phyloP scores from a whole-genome alignment of 30 jellyfish, hydroid and myxozoan species.

The Turritopsis dohrnii region DNA sequence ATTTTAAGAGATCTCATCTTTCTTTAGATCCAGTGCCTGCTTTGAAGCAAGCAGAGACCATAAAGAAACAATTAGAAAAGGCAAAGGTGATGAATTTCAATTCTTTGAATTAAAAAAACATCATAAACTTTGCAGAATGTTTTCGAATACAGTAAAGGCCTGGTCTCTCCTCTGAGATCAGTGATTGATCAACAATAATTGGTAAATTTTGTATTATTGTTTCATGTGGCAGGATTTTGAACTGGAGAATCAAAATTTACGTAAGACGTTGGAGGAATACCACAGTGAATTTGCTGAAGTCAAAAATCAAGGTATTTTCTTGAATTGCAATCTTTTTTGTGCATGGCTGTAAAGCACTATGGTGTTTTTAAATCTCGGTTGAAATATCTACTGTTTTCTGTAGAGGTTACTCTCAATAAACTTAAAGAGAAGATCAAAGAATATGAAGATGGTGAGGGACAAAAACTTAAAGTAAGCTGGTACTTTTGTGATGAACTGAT shows the following conservation, averaged over 20 bases:
- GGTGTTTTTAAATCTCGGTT: too few relatives aligned
- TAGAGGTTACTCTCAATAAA: constrained; percentile 86
- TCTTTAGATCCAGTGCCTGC: constrained; percentile 84
- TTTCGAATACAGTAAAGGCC: too few relatives aligned
- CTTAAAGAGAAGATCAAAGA: constrained; percentile 71
- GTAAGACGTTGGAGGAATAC: constrained; percentile 84
- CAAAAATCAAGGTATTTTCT: constrained; percentile 62
- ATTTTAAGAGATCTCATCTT: too few relatives aligned
- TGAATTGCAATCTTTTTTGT: neutral
- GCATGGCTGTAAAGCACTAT: neutral
- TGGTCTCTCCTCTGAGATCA: neutral
- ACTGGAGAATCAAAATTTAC: constrained; percentile 73
- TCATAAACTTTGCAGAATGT: neutral
- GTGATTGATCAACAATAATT: neutral
- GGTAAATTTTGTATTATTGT: too few relatives aligned
- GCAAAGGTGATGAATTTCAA: constrained; percentile 41
- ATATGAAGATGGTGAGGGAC: constrained; percentile 65
- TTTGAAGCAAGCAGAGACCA: constrained; percentile 64
- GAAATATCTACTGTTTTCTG: neutral
- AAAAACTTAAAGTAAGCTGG: constrained; percentile 50
- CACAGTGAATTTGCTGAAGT: constrained; percentile 90
- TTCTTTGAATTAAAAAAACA: neutral
- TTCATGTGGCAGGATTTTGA: constrained; percentile 59
- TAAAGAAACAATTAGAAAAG: constrained; percentile 77
- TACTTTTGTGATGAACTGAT: neutral